These are phyloP conservation scores for Agrochola circellaris DNA, from an alignment of 2,888 invertebrate species.

Conservation along the genomic window DNA sequence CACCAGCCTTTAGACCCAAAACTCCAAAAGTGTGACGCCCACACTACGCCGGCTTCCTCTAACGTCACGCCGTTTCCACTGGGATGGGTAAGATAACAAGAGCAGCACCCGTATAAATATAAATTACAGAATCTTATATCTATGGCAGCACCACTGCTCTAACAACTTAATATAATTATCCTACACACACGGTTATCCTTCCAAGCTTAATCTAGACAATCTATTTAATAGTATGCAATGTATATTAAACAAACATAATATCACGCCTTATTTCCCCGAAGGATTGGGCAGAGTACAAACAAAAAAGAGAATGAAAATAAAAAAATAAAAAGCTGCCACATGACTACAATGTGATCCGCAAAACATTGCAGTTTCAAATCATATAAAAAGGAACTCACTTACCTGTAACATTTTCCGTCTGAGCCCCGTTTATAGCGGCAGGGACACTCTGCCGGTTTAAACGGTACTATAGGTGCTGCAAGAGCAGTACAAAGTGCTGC, in stretches of 20 bases:
- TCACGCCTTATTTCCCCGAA: not conserved
- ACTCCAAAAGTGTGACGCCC: not conserved
- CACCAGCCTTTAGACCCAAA: too few relatives aligned
- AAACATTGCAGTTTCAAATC: not conserved
- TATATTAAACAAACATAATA: too few relatives aligned
- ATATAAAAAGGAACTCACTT: not conserved
- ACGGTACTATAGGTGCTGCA: slow-evolving; percentile 18
- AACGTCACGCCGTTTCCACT: too few relatives aligned
- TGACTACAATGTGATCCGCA: not conserved
- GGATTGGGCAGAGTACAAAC: too few relatives aligned
- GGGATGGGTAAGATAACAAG: too few relatives aligned
- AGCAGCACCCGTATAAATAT: too few relatives aligned
- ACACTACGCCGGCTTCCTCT: not conserved
- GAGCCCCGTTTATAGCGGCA: not conserved
- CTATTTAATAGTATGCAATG: too few relatives aligned
- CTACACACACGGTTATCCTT: too few relatives aligned
- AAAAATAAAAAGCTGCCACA: not conserved
- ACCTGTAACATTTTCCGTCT: slow-evolving; percentile 27
- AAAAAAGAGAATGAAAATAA: not conserved
- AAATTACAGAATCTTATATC: too few relatives aligned
- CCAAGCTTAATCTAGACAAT: too few relatives aligned
- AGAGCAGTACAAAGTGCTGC: slow-evolving; percentile 3
- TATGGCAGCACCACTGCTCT: too few relatives aligned
- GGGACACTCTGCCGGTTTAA: slow-evolving; percentile 30
- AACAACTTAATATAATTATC: too few relatives aligned